A percentile compares a stretch with the other conserved stretches of the same genome.
Evolutionary conservation across 2,113 vertebrate species (phyloP).

Genomic region (Pterocles burchelli): DNA sequence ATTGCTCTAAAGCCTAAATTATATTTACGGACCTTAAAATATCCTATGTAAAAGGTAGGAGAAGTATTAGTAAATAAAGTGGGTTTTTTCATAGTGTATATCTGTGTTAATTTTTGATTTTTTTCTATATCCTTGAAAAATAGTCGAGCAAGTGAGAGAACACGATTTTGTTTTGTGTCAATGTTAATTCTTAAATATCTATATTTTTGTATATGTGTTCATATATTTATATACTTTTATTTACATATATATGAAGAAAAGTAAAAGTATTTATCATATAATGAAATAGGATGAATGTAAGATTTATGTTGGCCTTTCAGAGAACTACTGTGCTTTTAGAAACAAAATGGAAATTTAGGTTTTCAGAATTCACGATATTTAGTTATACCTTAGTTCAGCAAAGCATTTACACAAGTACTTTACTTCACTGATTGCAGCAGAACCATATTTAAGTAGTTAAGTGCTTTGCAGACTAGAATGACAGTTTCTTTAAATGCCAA

Average conservation of each 20-base stretch:
- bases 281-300: background rate
- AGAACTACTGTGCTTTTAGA: background rate
- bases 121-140: background rate
- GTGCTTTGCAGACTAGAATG: background rate
- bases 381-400: background rate
- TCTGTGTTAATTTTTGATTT: background rate
- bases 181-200: background rate
- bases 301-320: background rate
- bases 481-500: conserved; percentile 1
- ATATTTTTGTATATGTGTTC: background rate
- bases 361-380: background rate
- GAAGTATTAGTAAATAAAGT: background rate
- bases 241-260: background rate
- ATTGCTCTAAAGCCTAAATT: background rate
- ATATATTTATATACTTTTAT: background rate
- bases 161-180: background rate
- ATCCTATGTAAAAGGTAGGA: background rate
- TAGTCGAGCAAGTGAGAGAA: background rate
- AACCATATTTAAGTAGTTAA: conserved; percentile 1
- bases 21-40: background rate
- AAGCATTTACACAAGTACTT: background rate
- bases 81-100: background rate
- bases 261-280: background rate
- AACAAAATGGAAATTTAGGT: background rate
- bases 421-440: background rate